phyloP scores from a whole-genome alignment of 2,797 vertebrate genomes.

The Florisuga fusca region DNA sequence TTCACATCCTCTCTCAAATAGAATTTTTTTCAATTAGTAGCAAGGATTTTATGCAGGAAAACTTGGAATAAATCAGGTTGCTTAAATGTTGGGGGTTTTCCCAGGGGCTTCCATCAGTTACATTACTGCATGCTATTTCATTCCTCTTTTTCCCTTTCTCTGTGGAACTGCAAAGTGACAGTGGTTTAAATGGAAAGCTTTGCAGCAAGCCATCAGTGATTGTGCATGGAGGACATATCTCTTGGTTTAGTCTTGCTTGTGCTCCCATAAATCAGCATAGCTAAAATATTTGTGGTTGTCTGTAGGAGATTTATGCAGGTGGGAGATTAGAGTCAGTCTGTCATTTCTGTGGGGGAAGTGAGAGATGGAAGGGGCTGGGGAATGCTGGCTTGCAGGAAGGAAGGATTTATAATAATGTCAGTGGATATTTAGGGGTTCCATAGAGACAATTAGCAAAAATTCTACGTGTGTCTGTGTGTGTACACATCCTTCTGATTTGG shows the following conservation, averaged over 20 bases:
- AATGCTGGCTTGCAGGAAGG: constrained; percentile 62
- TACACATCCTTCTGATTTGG: neutral
- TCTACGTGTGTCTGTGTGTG: neutral
- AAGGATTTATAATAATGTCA: constrained; percentile 41
- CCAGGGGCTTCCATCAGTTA: neutral
- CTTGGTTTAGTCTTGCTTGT: constrained; percentile 67
- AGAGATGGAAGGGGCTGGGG: constrained; percentile 46
- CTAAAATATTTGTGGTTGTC: constrained; percentile 84
- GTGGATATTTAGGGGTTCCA: constrained; percentile 40
- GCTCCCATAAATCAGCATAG: constrained; percentile 84
- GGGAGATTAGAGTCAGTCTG: constrained; percentile 76
- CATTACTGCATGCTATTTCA: constrained; percentile 36
- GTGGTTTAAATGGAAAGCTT: constrained; percentile 69
- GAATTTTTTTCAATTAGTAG: neutral
- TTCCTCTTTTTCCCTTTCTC: constrained; percentile 5
- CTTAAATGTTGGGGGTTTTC: neutral
- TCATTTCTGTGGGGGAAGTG: constrained; percentile 71
- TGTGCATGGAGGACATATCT: constrained; percentile 58
- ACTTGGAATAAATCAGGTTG: neutral
- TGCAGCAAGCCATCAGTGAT: constrained; percentile 66
- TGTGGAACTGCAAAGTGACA: constrained; percentile 26
- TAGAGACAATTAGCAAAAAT: neutral
- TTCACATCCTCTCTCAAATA: neutral
- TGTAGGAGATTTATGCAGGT: constrained; percentile 81
- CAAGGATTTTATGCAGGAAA: neutral